phyloP scores from a whole-genome alignment of 2,113 vertebrate genomes.

The Salvator merianae region DNA sequence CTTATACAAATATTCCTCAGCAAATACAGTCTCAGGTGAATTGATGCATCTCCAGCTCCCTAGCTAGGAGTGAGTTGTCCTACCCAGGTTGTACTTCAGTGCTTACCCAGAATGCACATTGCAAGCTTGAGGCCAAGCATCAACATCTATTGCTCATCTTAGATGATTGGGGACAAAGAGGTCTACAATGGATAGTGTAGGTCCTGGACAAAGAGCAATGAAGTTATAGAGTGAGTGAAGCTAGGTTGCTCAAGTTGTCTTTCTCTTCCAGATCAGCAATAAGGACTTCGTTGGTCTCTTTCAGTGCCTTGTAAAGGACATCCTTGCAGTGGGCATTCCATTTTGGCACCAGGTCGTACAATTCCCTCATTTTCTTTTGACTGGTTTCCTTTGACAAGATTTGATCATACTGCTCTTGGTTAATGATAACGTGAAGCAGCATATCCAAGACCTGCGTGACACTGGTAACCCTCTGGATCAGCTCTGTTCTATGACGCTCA shows the following conservation, averaged over 20 bases:
- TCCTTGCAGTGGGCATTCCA: not conserved
- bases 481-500: constrained; percentile 32
- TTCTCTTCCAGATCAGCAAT: not conserved
- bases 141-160: too few species aligned
- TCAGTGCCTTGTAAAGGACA: not conserved
- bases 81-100: too few species aligned
- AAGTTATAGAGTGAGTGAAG: not conserved
- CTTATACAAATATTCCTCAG: too few species aligned
- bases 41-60: too few species aligned
- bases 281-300: not conserved
- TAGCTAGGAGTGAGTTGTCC: too few species aligned
- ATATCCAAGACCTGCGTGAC: constrained; percentile 47
- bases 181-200: too few species aligned
- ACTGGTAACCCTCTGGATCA: constrained; percentile 35
- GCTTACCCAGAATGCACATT: too few species aligned
- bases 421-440: constrained; percentile 13
- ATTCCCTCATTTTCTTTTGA: not conserved
- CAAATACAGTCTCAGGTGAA: too few species aligned
- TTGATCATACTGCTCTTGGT: not conserved
- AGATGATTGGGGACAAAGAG: not conserved
- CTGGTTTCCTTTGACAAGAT: not conserved
- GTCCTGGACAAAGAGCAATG: too few species aligned
- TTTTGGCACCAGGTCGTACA: not conserved
- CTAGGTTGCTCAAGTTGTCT: not conserved
- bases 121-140: too few species aligned